Percentiles rank a stretch among this genome's conserved stretches.
Conservation (phyloP, 2,888 invertebrate genomes). For the Brachyopa scutellaris region DNA sequence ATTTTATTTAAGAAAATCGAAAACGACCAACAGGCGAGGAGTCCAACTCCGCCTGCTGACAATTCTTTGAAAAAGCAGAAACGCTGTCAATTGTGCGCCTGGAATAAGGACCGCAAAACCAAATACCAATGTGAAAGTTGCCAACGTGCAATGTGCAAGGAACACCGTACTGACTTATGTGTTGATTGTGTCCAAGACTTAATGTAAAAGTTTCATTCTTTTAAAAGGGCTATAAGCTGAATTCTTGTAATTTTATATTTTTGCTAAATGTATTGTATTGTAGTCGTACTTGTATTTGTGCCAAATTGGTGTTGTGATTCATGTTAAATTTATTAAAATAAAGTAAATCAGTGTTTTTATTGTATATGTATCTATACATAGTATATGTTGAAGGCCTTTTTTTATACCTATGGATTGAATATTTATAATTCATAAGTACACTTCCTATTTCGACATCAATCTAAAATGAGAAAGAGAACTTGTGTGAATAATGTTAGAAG, state of each 20-base stretch:
- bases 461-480: no score
- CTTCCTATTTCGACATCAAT: no score
- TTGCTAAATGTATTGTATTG: constrained; percentile 2
- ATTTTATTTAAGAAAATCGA: constrained; percentile 1
- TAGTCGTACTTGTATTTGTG: background rate
- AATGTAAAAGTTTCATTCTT: background rate
- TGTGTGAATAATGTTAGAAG: no score
- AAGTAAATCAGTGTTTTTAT: background rate
- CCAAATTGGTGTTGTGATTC: constrained; percentile 41
- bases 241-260: constrained; percentile 9
- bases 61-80: background rate
- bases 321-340: constrained; percentile 11
- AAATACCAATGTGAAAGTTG: constrained; percentile 12
- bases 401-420: no score
- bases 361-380: background rate
- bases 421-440: no score
- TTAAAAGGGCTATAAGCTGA: background rate
- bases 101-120: constrained; percentile 16
- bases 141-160: constrained; percentile 5
- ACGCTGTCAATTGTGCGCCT: constrained; percentile 25
- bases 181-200: background rate
- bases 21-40: background rate
- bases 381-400: background rate
- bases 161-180: constrained; percentile 18
- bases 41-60: background rate